These are phyloP conservation scores for Prochilodus magdalenae DNA, from an alignment of 2,113 vertebrate genomes.

Conservation along the genomic window DNA sequence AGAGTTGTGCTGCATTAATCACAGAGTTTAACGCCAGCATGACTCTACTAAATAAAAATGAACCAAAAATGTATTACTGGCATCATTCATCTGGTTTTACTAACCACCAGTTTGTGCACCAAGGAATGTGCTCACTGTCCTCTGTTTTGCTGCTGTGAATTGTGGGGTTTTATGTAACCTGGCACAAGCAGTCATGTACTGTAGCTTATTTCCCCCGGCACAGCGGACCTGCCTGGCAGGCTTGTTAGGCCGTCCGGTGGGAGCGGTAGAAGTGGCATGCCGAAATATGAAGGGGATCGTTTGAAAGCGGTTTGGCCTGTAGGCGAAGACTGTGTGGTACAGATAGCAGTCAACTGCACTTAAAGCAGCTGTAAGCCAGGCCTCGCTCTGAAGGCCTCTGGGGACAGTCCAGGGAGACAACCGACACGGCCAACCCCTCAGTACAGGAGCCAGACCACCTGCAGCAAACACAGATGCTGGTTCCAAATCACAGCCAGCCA, in stretches of 20 bases:
- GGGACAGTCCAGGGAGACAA: not conserved
- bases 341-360: constrained; percentile 41
- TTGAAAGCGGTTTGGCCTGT: constrained; percentile 15
- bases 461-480: not conserved
- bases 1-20: too few species aligned
- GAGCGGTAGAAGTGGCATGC: constrained; percentile 40
- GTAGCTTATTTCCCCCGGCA: constrained; percentile 20
- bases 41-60: too few species aligned
- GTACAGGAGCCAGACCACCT: not conserved
- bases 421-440: not conserved
- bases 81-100: too few species aligned
- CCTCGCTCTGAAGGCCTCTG: constrained; percentile 20
- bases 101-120: not conserved
- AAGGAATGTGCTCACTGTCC: constrained; percentile 4
- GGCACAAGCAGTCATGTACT: not conserved
- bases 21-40: too few species aligned
- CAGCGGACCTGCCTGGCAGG: not conserved
- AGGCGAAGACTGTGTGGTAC: constrained; percentile 38
- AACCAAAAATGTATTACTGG: too few species aligned
- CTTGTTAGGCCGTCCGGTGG: constrained; percentile 32
- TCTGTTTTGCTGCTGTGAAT: constrained; percentile 10
- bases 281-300: not conserved
- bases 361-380: constrained; percentile 36
- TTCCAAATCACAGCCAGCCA: not conserved
- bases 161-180: constrained; percentile 13